These are phyloP conservation scores for Eueides isabella DNA, from an alignment of 1,140 invertebrate species.

Conservation along the genomic window DNA sequence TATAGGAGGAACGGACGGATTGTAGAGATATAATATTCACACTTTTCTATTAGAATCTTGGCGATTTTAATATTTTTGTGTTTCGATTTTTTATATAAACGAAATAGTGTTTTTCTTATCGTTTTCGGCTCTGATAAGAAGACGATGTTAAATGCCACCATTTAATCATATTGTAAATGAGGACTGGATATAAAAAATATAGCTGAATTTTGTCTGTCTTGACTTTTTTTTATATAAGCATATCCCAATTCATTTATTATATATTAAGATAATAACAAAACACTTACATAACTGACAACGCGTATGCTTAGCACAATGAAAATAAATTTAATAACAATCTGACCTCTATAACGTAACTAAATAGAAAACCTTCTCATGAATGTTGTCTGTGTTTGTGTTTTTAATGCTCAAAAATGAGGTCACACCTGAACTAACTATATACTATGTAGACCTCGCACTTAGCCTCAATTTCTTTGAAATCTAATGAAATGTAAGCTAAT, in stretches of 20 bases:
- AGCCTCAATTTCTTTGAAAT: background rate
- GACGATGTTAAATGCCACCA: no score
- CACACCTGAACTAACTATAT: background rate
- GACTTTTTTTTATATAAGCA: no score
- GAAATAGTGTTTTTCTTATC: no score
- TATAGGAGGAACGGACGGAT: background rate
- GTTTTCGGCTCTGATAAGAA: no score
- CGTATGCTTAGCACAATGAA: background rate
- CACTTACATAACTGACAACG: background rate
- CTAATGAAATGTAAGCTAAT: background rate
- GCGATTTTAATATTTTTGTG: background rate
- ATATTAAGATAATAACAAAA: no score
- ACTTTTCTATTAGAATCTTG: background rate
- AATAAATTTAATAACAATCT: background rate
- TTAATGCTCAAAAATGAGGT: background rate
- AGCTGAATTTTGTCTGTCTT: no score
- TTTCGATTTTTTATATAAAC: no score
- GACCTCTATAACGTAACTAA: background rate
- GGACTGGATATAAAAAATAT: no score
- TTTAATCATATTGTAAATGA: no score
- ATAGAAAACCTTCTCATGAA: background rate
- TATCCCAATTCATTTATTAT: no score
- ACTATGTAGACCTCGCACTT: no score
- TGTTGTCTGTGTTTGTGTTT: background rate
- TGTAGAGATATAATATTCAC: background rate